Conservation (phyloP, 2,797 vertebrate species). For the Prunella strophiata region DNA sequence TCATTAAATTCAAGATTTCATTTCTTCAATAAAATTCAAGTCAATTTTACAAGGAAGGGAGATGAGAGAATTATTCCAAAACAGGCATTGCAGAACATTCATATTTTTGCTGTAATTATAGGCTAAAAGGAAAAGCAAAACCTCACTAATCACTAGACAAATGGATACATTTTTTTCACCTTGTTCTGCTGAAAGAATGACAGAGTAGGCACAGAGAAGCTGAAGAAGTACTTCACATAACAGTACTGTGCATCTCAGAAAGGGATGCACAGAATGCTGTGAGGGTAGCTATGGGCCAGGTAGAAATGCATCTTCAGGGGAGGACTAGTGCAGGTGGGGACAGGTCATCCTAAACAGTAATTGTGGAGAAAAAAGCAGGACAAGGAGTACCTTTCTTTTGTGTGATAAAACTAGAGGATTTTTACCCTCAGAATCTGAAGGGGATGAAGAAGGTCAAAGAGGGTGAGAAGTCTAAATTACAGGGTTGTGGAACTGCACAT, state of each 20-base stretch:
- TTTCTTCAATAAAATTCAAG: conserved; percentile 15
- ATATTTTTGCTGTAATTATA: conserved; percentile 6
- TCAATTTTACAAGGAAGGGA: conserved; percentile 2
- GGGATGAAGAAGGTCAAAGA: neutral
- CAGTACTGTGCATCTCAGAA: neutral
- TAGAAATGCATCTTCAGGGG: neutral
- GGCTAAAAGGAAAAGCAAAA: conserved; percentile 37
- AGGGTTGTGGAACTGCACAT: neutral
- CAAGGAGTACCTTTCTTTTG: neutral
- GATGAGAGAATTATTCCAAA: conserved; percentile 30
- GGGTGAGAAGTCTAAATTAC: neutral
- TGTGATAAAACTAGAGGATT: neutral
- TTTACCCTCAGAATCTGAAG: neutral
- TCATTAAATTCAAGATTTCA: conserved; percentile 40
- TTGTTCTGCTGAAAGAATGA: neutral
- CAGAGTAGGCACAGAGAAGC: neutral
- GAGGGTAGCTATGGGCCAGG: neutral
- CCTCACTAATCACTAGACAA: conserved; percentile 24
- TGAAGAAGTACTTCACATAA: neutral
- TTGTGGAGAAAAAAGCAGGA: neutral
- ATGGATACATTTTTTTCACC: neutral
- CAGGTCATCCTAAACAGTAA: neutral
- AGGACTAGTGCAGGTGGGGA: neutral
- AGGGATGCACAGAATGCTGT: neutral
- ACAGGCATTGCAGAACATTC: conserved; percentile 15